These are phyloP conservation scores for Ophonus ardosiacus DNA, from an alignment of 2,888 invertebrate genomes.

Conservation along the genomic window DNA sequence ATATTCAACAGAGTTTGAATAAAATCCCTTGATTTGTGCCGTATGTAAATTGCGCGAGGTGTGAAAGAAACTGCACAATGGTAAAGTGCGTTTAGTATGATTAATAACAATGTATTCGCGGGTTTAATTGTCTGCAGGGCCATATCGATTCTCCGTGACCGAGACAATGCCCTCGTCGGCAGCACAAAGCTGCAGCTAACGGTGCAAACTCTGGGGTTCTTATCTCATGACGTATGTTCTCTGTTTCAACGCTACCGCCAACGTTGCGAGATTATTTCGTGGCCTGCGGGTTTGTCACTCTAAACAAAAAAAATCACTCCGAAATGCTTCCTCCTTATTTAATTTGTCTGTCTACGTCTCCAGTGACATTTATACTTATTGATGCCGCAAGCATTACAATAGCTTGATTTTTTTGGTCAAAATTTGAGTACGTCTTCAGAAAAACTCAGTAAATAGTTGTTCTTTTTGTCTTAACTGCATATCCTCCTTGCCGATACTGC, in stretches of 20 bases:
- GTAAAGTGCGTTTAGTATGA: constrained; percentile 7
- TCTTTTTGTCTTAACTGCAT: too few relatives aligned
- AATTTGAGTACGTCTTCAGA: too few relatives aligned
- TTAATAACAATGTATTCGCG: constrained; percentile 48
- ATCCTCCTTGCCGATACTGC: too few relatives aligned
- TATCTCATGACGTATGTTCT: constrained; percentile 46
- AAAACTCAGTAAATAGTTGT: too few relatives aligned
- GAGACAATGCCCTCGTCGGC: constrained; percentile 50
- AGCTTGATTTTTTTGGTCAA: too few relatives aligned
- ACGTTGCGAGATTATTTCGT: neutral
- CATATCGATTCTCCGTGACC: constrained; percentile 39
- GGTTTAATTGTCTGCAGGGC: constrained; percentile 27
- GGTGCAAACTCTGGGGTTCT: constrained; percentile 41
- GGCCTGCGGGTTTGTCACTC: neutral
- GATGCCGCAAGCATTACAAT: too few relatives aligned
- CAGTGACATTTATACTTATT: too few relatives aligned
- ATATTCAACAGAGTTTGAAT: neutral
- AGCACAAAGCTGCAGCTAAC: constrained; percentile 40
- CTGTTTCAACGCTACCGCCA: constrained; percentile 26
- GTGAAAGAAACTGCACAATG: neutral
- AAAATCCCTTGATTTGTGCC: neutral
- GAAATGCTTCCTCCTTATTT: neutral
- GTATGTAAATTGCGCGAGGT: neutral
- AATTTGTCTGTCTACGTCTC: too few relatives aligned
- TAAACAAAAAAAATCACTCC: neutral